Evolutionary conservation across 2,888 invertebrate species (phyloP), one percentile per base, ranked within the genome.

Genomic region (Chydorus sphaericus): DNA sequence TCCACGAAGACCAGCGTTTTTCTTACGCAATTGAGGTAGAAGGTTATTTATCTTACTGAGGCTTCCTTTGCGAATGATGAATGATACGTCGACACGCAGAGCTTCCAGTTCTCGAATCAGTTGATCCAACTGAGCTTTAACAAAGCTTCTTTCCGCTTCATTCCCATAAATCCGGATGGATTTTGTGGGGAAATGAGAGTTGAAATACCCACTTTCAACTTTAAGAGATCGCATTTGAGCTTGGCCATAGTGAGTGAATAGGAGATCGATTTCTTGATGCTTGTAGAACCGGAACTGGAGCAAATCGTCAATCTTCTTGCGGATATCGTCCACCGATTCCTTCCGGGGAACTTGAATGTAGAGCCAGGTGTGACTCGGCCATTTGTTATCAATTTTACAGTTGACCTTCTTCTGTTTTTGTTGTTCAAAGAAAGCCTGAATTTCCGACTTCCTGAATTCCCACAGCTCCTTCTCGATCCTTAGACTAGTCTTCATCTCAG

Each of bases 231-330:
- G 6, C n/a, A 52, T 11, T 10, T n/a, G 18, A 20, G 33, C 36
- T 14, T 20, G 31, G 20, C 52, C 52, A 26, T 52, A 37, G 33
- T 31, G 33, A 4, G 52, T 52, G 52, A 52, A 52, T 20, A 52
- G 18, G 6, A 52, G 36, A 11, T 36, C 20, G 11, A 20, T 18
- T 7, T 52, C 36, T 6, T 3, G 11, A 26, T 52, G 33, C 23
- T 36, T 52, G 33, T 33, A 36, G n/a, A 52, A 31, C 3, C 20
- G 31, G 18, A 52, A 52, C 16, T 36, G 31, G 16, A 52, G 52
- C 23, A 52, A 33, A 11, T 31, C 20, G 52, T 20, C 36, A 5
- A 31, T 20, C 23, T 18, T 36, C 36, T 20, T 52, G 36, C 52
- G 52, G 11, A 52, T 23, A 5, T 23, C 36, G 11, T 52, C 52